Percentiles rank a stretch among this genome's conserved stretches.
Evolutionary conservation across 92 coral and sea anemone species (phyloP).

Genomic region (Palythoa caribaeorum): DNA sequence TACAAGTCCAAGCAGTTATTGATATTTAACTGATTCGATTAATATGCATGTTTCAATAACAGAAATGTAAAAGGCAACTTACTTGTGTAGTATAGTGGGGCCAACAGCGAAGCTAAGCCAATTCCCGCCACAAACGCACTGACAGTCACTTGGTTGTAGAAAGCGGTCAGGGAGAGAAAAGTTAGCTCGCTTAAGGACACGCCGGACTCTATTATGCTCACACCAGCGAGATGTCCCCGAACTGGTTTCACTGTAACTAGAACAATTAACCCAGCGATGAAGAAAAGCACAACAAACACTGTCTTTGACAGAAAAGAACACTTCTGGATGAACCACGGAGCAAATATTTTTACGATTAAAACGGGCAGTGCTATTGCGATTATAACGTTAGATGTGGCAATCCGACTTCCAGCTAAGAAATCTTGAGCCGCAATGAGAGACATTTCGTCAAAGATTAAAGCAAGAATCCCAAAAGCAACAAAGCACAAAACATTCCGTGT

Average conservation of each 20-base stretch:
- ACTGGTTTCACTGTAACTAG: conserved; percentile 65
- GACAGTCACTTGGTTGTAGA: conserved; percentile 75
- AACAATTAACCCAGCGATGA: conserved; percentile 61
- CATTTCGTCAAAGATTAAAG: conserved; percentile 84
- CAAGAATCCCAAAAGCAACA: conserved; percentile 71
- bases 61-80: neutral
- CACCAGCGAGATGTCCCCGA: conserved; percentile 70
- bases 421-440: conserved; percentile 82
- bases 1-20: too few species aligned
- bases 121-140: conserved; percentile 92
- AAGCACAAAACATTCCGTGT: conserved; percentile 68
- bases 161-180: conserved; percentile 81
- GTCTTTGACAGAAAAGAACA: conserved; percentile 69
- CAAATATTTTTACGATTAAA: conserved; percentile 63
- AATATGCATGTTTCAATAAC: too few species aligned
- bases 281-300: conserved; percentile 47
- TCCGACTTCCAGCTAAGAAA: conserved; percentile 74
- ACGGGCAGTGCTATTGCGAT: conserved; percentile 83
- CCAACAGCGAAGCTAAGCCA: conserved; percentile 81
- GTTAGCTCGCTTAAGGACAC: conserved; percentile 85
- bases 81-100: conserved; percentile 88
- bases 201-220: conserved; percentile 80
- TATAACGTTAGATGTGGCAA: conserved; percentile 80
- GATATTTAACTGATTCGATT: too few species aligned
- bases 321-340: conserved; percentile 83